Evolutionary conservation across 2,797 vertebrate species (phyloP), one percentile per base, ranked within the genome.

Genomic region (Coregonus sp.): DNA sequence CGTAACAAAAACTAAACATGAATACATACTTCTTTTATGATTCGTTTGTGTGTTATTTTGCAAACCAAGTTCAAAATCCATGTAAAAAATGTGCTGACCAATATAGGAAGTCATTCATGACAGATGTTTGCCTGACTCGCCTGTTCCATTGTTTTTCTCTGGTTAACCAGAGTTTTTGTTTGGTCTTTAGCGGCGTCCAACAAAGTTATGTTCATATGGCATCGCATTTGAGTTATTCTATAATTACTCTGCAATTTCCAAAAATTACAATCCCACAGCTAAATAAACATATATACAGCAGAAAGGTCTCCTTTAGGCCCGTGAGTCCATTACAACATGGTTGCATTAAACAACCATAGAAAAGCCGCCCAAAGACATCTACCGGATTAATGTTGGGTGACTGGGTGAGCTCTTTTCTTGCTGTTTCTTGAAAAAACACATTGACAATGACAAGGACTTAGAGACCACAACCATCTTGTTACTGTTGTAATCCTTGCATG

Each of bases 401-500:
- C 16, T 65, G 61, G 29, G 14, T n/a, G 67, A 69, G 33, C 33
- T 20, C 59, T 65, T 25, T 5, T 40, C 9, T 70, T 47, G n/a
- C 25, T 40, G 56, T 59, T 59, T 59, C 56, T 70, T 70, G 16
- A 9, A 37, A 40, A 37, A 70, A 37, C 12, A 67, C 35, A 15
- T 40, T 11, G 68, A 70, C 68, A 70, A 20, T 70, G 68, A 20
- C 68, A 50, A 20, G 68, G 68, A 70, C 1, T 70, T 70, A 70
- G 29, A 59, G 65, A 69, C 47, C 33, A 71, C 72, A 73, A 59
- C 54, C 72, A 73, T 73, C 52, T 47, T 72, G 71, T 66, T 18
- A 72, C 69, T 66, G 18, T 18, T 66, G 56, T 72, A 77, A 77
- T 77, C 70, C 33, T 61, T 51, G 72, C 71, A 33, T 1, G 40